Conservation (phyloP, 64 coral and sea anemone genomes). For the Porites australiensis region DNA sequence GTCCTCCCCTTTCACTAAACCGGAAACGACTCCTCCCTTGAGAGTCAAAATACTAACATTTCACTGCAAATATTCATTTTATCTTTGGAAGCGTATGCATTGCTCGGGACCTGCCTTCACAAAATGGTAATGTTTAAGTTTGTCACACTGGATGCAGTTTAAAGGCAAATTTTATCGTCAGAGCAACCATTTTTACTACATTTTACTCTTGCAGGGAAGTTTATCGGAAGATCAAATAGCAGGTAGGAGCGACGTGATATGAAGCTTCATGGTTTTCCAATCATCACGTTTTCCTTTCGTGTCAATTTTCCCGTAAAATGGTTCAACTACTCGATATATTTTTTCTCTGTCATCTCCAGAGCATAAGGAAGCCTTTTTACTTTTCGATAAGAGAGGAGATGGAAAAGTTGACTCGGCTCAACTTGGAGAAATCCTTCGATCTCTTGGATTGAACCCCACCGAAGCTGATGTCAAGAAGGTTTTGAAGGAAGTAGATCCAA, state of each 20-base stretch:
- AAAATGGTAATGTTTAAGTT: no score
- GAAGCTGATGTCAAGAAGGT: slow-evolving; percentile 51
- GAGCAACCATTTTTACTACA: neutral
- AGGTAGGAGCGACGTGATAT: neutral
- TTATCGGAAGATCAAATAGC: slow-evolving; percentile 72
- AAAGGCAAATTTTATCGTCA: no score
- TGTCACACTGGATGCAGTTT: neutral
- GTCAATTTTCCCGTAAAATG: neutral
- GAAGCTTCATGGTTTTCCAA: neutral
- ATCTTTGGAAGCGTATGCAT: no score
- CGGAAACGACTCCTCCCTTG: no score
- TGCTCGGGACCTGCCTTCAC: no score
- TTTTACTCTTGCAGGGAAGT: slow-evolving; percentile 29
- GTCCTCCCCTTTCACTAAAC: no score
- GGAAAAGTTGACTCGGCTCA: slow-evolving; percentile 65
- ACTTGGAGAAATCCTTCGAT: slow-evolving; percentile 65
- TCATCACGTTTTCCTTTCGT: neutral
- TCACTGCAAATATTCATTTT: no score
- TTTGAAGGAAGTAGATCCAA: slow-evolving; percentile 70
- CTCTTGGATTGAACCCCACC: slow-evolving; percentile 73
- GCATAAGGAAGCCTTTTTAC: slow-evolving; percentile 68
- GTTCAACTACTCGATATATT: neutral
- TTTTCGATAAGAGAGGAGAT: slow-evolving; percentile 77
- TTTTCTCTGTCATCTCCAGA: slow-evolving; percentile 5
- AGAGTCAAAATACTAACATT: no score